Evolutionary conservation across 2,888 invertebrate genomes (phyloP), one percentile per base, ranked within the genome.

Genomic region (Anthophora plumipes): DNA sequence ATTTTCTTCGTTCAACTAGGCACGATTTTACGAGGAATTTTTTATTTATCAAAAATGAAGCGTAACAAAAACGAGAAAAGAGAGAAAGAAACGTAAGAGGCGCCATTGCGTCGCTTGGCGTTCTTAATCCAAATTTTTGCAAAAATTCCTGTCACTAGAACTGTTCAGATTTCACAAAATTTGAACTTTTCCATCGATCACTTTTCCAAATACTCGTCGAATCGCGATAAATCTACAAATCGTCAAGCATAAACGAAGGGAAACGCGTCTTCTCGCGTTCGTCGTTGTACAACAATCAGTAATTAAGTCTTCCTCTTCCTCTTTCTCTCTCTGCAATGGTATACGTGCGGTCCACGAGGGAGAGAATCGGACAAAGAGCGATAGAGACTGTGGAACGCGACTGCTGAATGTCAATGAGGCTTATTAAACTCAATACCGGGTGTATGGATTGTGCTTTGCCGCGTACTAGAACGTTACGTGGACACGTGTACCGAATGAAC

Each of bases 371-470:
- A 55, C 22, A 43, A 37, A 37, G 20, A 25, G 14, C 31, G 25
- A 43, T 1, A 17, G 59, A 25, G 57, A 55, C 2, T 31, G 72
- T n/a, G 22, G 72, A 67, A 73, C 43, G 54, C 72, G 59, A 61
- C 64, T 59, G 46, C 75, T 80, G 85, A 84, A 85, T 86, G 83
- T 78, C 84, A 84, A 85, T 86, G 80, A 84, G 60, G 75, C 75
- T 81, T 86, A 83, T 85, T 85, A 81, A 84, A 85, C 84, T 80
- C 63, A 75, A 80, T 77, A 73, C 57, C 50, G 66, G 20, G 46
- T 48, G 74, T 48, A 59, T 68, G 59, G 63, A 75, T 73, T 75
- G 80, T 66, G 66, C 31, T 61, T 74, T 31, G 57, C 50, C 48
- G 81, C 66, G 71, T 69, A 22, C 55, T 63, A 61, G 31, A 72